phyloP scores from a whole-genome alignment of 2,113 vertebrate species.

The Tychaedon coryphoeus region DNA sequence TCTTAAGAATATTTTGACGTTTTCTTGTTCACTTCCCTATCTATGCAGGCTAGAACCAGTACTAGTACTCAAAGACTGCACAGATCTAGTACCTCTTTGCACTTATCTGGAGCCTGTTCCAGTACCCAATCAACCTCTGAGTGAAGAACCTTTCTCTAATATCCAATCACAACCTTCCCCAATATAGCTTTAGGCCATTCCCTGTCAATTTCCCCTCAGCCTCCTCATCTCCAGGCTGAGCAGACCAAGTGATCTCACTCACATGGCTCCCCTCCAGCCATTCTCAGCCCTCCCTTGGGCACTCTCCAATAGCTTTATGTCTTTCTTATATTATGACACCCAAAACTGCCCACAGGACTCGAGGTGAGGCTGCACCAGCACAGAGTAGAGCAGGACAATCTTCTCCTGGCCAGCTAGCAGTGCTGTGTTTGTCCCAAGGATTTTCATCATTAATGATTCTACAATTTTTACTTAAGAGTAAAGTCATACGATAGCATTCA shows the following conservation, averaged over 20 bases:
- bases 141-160: background rate
- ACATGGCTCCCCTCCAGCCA: fast-evolving
- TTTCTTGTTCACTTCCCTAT: background rate
- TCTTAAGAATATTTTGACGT: background rate
- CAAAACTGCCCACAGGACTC: background rate
- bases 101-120: background rate
- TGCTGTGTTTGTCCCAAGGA: background rate
- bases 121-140: background rate
- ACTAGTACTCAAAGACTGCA: background rate
- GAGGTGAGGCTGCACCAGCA: fast-evolving
- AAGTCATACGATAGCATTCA: background rate
- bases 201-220: background rate
- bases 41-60: background rate
- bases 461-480: background rate
- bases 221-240: background rate
- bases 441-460: background rate
- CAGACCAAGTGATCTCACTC: background rate
- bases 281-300: too few relatives aligned
- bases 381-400: background rate
- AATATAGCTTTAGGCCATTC: background rate
- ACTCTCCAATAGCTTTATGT: background rate
- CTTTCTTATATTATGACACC: too few relatives aligned
- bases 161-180: background rate
- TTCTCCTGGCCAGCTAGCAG: background rate
- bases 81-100: background rate